Evolutionary conservation across 2,888 invertebrate species (phyloP).

Genomic region (Ashinkailepas kermadecensis): DNA sequence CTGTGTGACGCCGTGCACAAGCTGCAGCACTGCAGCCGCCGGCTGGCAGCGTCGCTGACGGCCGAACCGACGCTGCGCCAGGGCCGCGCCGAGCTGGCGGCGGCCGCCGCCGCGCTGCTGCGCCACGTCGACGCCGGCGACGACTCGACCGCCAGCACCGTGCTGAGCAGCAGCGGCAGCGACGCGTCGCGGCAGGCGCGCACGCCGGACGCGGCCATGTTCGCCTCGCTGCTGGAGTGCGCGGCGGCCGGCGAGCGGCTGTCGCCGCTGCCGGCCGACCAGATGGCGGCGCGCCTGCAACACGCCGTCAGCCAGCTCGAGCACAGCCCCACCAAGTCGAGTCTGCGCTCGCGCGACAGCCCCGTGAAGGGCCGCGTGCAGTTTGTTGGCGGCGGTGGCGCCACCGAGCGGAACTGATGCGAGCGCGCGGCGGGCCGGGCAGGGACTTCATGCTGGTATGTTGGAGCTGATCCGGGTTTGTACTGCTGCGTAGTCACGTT

Average conservation of each 20-base stretch:
- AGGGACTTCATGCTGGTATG: no score
- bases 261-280: conserved; percentile 5
- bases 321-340: conserved; percentile 6
- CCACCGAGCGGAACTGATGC: no score
- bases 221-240: not conserved
- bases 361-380: conserved; percentile 9
- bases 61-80: not conserved
- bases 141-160: not conserved
- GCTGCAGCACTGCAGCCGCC: not conserved
- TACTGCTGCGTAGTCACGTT: no score
- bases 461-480: no score
- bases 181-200: not conserved
- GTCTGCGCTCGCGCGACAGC: not conserved
- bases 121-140: not conserved
- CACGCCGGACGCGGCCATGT: not conserved
- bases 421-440: no score
- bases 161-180: conserved; percentile 3
- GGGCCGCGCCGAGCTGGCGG: not conserved
- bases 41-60: not conserved
- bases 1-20: not conserved
- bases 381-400: not conserved
- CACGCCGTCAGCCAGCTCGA: not conserved
- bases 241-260: not conserved
- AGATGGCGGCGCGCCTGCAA: not conserved
- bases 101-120: not conserved